These are phyloP conservation scores for Chymomyza fuscimana DNA, from an alignment of 2,888 invertebrate genomes.

Conservation along the genomic window DNA sequence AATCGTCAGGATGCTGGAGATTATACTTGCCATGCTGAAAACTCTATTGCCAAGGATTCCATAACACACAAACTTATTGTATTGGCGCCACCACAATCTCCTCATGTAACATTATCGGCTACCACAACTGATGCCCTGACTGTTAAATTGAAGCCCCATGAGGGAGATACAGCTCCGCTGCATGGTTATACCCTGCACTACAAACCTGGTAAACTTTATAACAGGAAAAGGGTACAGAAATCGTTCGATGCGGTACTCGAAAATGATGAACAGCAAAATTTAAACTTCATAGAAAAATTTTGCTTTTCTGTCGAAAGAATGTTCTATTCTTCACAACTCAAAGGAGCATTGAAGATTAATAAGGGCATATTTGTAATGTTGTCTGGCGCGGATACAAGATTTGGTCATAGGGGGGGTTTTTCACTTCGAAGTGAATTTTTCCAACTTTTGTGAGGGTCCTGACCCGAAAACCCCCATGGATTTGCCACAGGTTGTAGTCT, in stretches of 20 bases:
- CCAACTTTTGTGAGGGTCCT: no score
- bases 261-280: no score
- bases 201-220: constrained; percentile 82
- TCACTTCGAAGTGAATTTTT: no score
- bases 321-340: no score
- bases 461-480: no score
- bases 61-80: constrained; percentile 94
- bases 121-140: constrained; percentile 88
- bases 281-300: no score
- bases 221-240: not conserved
- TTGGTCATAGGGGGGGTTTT: no score
- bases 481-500: no score
- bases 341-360: no score
- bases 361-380: no score
- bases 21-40: constrained; percentile 95
- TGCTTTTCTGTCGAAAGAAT: no score
- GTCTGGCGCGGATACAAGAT: no score
- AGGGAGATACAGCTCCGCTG: constrained; percentile 91
- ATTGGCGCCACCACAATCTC: constrained; percentile 87
- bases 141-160: constrained; percentile 86
- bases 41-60: constrained; percentile 94
- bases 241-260: not conserved
- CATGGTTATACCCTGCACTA: constrained; percentile 95
- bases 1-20: constrained; percentile 95
- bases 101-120: constrained; percentile 87